Evolutionary conservation across 1,140 invertebrate genomes (phyloP).

Genomic region (Formica selysi): DNA sequence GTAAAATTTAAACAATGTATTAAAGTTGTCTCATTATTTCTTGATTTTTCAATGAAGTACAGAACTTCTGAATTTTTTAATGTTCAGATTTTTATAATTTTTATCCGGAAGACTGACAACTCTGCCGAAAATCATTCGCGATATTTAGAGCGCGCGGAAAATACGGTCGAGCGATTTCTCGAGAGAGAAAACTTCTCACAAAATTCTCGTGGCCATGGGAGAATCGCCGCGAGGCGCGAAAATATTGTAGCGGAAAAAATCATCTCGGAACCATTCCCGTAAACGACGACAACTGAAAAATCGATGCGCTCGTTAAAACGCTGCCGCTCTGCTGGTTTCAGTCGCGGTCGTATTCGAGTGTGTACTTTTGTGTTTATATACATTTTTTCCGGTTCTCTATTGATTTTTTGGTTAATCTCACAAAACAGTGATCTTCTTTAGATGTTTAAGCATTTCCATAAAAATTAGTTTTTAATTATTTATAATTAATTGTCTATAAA

Average conservation of each 20-base stretch:
- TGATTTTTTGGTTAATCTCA: neutral
- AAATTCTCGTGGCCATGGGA: constrained; percentile 13
- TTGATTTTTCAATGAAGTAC: neutral
- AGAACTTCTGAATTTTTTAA: neutral
- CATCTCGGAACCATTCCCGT: neutral
- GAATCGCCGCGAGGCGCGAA: neutral
- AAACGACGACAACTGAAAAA: constrained; percentile 46
- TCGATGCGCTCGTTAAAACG: constrained; percentile 59
- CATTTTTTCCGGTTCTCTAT: neutral
- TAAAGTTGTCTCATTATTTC: neutral
- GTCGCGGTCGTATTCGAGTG: neutral
- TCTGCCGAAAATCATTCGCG: neutral
- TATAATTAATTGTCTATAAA: neutral
- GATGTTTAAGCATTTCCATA: neutral
- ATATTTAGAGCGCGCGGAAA: constrained; percentile 16
- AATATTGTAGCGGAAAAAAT: constrained; percentile 37
- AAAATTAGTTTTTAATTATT: constrained; percentile 11
- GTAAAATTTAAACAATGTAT: neutral
- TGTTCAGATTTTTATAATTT: constrained; percentile 3
- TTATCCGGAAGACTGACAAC: constrained; percentile 12
- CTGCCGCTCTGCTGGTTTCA: constrained; percentile 18
- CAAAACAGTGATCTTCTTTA: neutral
- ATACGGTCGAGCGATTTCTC: neutral
- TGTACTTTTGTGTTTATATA: constrained; percentile 24
- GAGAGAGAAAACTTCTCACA: constrained; percentile 40